Evolutionary conservation across 2,888 invertebrate species (phyloP).

Genomic region (Altica lythri): DNA sequence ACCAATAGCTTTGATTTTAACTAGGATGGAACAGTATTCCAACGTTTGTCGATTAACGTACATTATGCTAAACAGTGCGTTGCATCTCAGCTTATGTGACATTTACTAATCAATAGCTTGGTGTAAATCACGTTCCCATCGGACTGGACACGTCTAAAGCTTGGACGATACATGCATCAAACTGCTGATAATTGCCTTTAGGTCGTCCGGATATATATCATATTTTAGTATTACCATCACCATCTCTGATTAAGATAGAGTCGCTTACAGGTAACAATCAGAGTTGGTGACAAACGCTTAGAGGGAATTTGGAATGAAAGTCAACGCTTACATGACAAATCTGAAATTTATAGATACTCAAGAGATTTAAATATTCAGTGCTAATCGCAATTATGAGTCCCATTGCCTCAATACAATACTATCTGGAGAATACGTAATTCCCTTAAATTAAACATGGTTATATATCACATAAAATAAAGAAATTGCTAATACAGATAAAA

Average conservation of each 20-base stretch:
- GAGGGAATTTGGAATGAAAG: constrained; percentile 24
- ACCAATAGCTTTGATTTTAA: constrained; percentile 53
- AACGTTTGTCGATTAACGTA: constrained; percentile 52
- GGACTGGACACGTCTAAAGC: constrained; percentile 51
- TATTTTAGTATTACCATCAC: constrained; percentile 42
- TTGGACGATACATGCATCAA: constrained; percentile 49
- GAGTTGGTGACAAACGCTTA: constrained; percentile 32
- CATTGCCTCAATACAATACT: too few relatives aligned
- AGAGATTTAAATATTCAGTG: constrained; percentile 8
- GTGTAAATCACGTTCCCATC: constrained; percentile 55
- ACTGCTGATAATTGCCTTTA: constrained; percentile 47
- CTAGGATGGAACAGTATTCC: constrained; percentile 48
- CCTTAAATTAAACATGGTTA: too few relatives aligned
- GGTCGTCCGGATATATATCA: constrained; percentile 45
- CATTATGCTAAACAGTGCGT: constrained; percentile 55
- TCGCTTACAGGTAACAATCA: constrained; percentile 32
- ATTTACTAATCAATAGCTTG: constrained; percentile 54
- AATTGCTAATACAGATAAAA: too few relatives aligned
- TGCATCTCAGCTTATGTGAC: constrained; percentile 54
- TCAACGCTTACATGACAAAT: constrained; percentile 21
- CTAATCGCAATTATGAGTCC: too few relatives aligned
- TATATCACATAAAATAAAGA: too few relatives aligned
- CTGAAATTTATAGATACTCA: constrained; percentile 16
- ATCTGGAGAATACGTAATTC: too few relatives aligned
- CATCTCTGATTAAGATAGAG: constrained; percentile 43